Conservation (phyloP, 2,113 vertebrate species). For the Ploceus nigricollis region DNA sequence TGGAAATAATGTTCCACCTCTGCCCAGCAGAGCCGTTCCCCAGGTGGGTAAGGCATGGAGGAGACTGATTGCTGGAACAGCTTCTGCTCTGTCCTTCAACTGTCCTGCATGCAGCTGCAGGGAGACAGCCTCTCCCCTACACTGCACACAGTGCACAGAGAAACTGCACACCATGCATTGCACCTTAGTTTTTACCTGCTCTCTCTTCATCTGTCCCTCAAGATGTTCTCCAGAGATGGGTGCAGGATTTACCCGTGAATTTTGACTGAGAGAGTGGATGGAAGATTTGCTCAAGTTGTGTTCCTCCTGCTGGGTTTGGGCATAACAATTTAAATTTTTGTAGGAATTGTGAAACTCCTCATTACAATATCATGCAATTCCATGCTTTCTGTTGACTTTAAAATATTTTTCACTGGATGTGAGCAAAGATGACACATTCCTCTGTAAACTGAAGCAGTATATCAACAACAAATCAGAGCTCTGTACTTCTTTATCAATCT, state of each 20-base stretch:
- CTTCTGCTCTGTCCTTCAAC: neutral
- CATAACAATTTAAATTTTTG: neutral
- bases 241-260: neutral
- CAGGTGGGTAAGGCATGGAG: neutral
- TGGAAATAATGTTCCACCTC: neutral
- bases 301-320: neutral
- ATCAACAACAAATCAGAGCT: neutral
- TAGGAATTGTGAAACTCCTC: neutral
- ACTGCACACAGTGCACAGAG: neutral
- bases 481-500: neutral
- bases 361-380: neutral
- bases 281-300: neutral
- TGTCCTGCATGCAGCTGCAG: neutral
- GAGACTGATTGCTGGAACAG: neutral
- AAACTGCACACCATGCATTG: neutral
- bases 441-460: neutral
- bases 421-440: neutral
- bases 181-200: neutral
- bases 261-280: fast-evolving
- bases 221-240: neutral
- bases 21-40: neutral
- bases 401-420: neutral
- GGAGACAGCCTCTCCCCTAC: neutral
- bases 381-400: neutral
- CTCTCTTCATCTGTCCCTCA: neutral